phyloP scores from a whole-genome alignment of 1,140 invertebrate species.

The Fragariocoptes setiger region DNA sequence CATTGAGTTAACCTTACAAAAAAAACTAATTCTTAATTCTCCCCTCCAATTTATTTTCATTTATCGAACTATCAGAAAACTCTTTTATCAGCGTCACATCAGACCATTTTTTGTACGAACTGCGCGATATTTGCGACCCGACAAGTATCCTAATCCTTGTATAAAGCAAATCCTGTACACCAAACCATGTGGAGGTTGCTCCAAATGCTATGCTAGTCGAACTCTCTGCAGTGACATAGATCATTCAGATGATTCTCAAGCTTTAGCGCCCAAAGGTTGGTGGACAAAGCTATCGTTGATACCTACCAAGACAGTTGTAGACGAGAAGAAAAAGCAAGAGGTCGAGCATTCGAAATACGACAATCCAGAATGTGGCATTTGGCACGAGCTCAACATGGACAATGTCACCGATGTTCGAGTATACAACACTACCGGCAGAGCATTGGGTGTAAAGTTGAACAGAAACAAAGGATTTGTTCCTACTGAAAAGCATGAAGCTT shows the following conservation, averaged over 20 bases:
- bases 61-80: conserved; percentile 3
- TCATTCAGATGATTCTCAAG: too few species aligned
- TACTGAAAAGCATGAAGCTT: too few species aligned
- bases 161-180: conserved; percentile 28
- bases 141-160: neutral
- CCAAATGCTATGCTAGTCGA: conserved; percentile 28
- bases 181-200: conserved; percentile 46
- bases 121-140: too few species aligned
- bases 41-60: conserved; percentile 1
- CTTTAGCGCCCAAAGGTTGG: too few species aligned
- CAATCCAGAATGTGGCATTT: neutral
- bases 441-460: too few species aligned
- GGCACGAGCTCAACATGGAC: too few species aligned
- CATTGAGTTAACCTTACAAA: too few species aligned
- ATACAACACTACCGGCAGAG: too few species aligned
- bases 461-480: too few species aligned
- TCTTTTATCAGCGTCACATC: conserved; percentile 2
- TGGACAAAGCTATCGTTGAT: neutral
- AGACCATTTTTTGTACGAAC: conserved; percentile 2
- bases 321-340: neutral
- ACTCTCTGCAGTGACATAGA: too few species aligned
- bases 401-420: too few species aligned
- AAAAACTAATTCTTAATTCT: conserved; percentile 3
- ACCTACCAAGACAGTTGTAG: neutral
- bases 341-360: neutral